Conservation (phyloP, 1,140 invertebrate species). For the Augochlora pura region DNA sequence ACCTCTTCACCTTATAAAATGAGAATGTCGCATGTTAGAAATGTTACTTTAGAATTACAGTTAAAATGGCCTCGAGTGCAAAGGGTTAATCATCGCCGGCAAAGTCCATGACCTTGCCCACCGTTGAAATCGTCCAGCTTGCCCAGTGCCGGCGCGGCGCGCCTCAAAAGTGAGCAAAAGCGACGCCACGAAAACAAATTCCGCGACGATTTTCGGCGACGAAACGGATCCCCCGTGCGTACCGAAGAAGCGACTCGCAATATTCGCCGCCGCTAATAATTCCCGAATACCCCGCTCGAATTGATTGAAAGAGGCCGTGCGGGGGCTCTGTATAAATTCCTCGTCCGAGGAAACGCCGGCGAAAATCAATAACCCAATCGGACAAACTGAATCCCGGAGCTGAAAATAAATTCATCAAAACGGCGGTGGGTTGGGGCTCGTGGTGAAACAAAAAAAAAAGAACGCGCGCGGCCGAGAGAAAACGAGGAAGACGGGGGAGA, state of each 20-base stretch:
- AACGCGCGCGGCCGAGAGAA: too few relatives aligned
- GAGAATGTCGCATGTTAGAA: too few relatives aligned
- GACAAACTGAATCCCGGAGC: conserved; percentile 35
- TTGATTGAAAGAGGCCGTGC: neutral
- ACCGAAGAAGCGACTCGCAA: neutral
- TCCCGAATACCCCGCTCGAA: neutral
- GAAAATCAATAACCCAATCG: conserved; percentile 46
- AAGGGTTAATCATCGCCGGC: too few relatives aligned
- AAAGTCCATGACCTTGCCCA: neutral
- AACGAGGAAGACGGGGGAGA: too few relatives aligned
- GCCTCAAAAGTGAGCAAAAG: neutral
- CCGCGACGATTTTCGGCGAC: neutral
- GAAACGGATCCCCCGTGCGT: too few relatives aligned
- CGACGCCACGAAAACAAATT: neutral
- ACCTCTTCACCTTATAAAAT: too few relatives aligned
- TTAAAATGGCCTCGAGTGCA: too few relatives aligned
- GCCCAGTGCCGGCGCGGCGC: too few relatives aligned
- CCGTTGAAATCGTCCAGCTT: neutral
- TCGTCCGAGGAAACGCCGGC: neutral
- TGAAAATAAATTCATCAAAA: conserved; percentile 51
- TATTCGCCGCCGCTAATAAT: neutral
- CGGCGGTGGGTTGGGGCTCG: neutral
- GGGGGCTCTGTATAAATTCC: neutral
- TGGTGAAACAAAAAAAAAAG: neutral
- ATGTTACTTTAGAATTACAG: too few relatives aligned